Conservation (phyloP, 2,113 vertebrate species). For the Canis aureus region DNA sequence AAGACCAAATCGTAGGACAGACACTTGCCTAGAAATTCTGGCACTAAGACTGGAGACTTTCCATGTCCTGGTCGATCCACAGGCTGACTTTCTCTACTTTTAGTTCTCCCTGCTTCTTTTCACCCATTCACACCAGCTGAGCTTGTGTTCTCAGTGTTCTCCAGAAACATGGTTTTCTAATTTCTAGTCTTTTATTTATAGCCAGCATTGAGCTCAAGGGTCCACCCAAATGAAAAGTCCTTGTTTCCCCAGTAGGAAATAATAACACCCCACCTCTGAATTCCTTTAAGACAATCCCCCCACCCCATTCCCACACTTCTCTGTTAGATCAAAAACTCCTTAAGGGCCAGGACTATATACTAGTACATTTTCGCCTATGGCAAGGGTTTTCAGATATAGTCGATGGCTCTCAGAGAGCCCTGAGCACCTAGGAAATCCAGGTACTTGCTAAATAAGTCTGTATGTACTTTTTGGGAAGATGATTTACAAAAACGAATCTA, state of each 20-base stretch:
- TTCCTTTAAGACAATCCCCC: background rate
- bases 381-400: background rate
- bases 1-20: background rate
- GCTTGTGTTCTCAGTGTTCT: background rate
- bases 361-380: background rate
- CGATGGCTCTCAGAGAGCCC: background rate
- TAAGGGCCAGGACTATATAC: background rate
- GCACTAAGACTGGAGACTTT: background rate
- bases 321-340: background rate
- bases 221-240: background rate
- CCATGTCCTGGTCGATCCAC: background rate
- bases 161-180: background rate
- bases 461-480: background rate
- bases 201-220: background rate
- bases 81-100: background rate
- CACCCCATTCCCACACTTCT: background rate
- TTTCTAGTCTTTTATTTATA: background rate
- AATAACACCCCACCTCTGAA: background rate
- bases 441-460: background rate
- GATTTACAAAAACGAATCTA: constrained; percentile 25
- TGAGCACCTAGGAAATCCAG: background rate
- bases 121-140: background rate
- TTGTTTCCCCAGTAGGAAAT: background rate
- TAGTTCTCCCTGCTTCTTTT: background rate
- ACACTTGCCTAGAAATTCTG: background rate